Evolutionary conservation across 2,797 vertebrate genomes (phyloP).

Genomic region (Sebastes taczanowskii): DNA sequence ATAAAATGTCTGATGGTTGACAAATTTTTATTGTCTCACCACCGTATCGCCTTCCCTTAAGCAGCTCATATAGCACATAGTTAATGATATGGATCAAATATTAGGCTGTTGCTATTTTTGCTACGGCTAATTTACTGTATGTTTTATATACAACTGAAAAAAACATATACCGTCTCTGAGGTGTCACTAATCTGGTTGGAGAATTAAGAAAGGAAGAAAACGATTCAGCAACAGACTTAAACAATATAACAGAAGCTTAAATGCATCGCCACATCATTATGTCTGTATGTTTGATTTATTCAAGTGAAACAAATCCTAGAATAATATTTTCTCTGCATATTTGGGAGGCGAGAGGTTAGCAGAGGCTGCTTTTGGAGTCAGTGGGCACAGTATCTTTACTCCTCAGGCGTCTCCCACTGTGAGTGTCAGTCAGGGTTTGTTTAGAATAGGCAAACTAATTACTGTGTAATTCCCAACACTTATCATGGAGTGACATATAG

Average conservation of each 20-base stretch:
- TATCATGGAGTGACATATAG: constrained; percentile 67
- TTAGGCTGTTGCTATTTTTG: not conserved
- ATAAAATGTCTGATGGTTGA: no score
- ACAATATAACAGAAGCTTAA: constrained; percentile 34
- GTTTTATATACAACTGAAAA: not conserved
- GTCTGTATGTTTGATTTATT: constrained; percentile 48
- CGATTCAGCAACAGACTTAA: constrained; percentile 4
- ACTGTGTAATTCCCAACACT: constrained; percentile 66
- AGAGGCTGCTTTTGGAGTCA: constrained; percentile 32
- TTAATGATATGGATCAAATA: not conserved
- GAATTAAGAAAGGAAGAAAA: constrained; percentile 12
- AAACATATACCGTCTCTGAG: constrained; percentile 1
- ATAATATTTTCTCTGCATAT: constrained; percentile 41
- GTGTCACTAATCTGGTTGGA: constrained; percentile 25
- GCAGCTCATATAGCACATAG: not conserved
- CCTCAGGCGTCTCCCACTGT: constrained; percentile 44
- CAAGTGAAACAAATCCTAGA: constrained; percentile 38
- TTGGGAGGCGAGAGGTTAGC: constrained; percentile 10
- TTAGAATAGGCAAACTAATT: constrained; percentile 64
- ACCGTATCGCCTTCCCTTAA: not conserved
- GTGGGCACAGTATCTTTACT: constrained; percentile 58
- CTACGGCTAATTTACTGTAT: not conserved
- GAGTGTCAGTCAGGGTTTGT: constrained; percentile 57
- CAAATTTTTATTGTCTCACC: not conserved
- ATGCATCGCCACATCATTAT: constrained; percentile 35